Evolutionary conservation across 2,797 vertebrate genomes (phyloP), one percentile per base, ranked within the genome.

Genomic region (Selene dorsalis): DNA sequence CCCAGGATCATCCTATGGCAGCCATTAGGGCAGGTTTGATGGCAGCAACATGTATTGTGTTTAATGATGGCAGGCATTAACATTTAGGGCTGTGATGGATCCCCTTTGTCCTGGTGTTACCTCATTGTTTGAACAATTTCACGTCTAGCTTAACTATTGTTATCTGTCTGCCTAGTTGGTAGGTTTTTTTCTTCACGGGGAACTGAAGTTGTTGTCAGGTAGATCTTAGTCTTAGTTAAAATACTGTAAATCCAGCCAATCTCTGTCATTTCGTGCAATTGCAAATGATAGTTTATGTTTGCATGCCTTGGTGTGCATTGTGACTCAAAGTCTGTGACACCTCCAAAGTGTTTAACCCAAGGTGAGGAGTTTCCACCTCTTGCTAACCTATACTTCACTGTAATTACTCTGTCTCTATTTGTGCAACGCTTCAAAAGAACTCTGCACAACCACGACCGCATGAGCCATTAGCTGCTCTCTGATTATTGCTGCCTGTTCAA

Each of bases 381-480:
- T 75, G 62, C 45, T 58, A 91, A 79, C 88, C 83, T 90, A 70
- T 89, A 85, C 85, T 92, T 92, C 59, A 62, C 85, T 68, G 82
- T 84, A 93, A 93, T 93, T 91, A 92, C 76, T 80, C 83, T 18
- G 88, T 89, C 88, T 93, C 64, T 81, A 73, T 88, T 78, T 84
- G 69, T 79, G 61, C 60, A 69, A 47, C 58, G 61, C 90, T 90
- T 93, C 90, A 93, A 91, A 92, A 84, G 86, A 79, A 38, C 48
- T 39, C 20, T 32, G 43, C n/a, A 45, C 55, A 55, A 87, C 80
- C 60, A 87, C 81, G 67, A 89, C 74, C 59, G 50, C 69, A 75
- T 38, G 43, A 80, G 76, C 65, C 50, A 79, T 88, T 85, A 83
- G 69, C 79, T 45, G 43, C 75, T 66, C 61, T 74, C 45, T 90